Evolutionary conservation across 2,888 invertebrate species (phyloP).

Genomic region (Catonia carolina): DNA sequence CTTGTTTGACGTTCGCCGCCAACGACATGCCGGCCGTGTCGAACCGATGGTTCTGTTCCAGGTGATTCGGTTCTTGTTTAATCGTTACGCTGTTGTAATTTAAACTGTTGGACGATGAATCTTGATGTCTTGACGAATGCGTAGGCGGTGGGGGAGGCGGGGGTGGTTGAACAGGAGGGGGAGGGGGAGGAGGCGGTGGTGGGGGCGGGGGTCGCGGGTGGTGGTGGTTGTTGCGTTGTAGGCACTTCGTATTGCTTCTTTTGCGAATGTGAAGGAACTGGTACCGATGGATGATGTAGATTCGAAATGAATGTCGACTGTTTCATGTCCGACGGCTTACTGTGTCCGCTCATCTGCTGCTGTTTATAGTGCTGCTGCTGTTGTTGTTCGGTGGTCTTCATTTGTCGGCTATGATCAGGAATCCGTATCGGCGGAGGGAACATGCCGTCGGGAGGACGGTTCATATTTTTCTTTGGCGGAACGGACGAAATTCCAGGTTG

Average conservation of each 20-base stretch:
- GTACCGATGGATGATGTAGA: conserved; percentile 25
- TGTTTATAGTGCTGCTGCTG: conserved; percentile 18
- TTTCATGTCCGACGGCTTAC: conserved; percentile 9
- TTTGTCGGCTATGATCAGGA: conserved; percentile 12
- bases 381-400: conserved; percentile 15
- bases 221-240: conserved; percentile 26
- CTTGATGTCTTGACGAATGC: conserved; percentile 34
- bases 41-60: too few species aligned
- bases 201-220: conserved; percentile 41
- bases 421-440: conserved; percentile 31
- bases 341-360: conserved; percentile 29
- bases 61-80: too few species aligned
- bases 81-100: neutral
- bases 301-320: neutral
- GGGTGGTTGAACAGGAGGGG: conserved; percentile 31
- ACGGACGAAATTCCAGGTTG: neutral
- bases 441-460: conserved; percentile 21
- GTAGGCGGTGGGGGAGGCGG: conserved; percentile 37
- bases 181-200: conserved; percentile 36
- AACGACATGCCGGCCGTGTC: too few species aligned
- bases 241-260: too few species aligned
- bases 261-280: conserved; percentile 7
- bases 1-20: too few species aligned
- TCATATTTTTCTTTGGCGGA: conserved; percentile 7
- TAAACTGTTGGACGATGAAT: conserved; percentile 27